These are phyloP conservation scores for Phasianus colchicus DNA, from an alignment of 2,113 vertebrate species.

Conservation along the genomic window DNA sequence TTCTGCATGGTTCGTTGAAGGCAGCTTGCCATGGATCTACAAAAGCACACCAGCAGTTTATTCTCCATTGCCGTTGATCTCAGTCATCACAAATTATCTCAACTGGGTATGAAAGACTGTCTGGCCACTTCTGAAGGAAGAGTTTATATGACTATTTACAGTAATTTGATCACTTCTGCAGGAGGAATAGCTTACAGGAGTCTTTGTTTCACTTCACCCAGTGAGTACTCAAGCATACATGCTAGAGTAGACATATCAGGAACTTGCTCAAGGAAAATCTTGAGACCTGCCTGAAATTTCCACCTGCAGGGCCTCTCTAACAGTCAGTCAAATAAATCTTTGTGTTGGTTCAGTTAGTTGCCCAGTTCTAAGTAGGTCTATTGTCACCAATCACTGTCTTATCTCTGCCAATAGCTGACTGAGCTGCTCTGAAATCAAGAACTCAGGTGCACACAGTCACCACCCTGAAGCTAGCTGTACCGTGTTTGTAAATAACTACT, in stretches of 20 bases:
- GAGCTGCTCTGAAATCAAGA: accelerated
- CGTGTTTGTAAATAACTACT: not conserved
- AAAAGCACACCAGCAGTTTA: not conserved
- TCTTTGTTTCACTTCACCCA: not conserved
- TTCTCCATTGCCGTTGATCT: not conserved
- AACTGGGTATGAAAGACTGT: not conserved
- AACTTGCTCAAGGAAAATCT: not conserved
- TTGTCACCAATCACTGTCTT: not conserved
- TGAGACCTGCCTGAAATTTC: not conserved
- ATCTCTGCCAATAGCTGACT: not conserved
- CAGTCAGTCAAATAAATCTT: not conserved
- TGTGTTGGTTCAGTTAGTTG: not conserved
- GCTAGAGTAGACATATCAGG: not conserved
- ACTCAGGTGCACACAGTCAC: not conserved
- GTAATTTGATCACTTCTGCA: not conserved
- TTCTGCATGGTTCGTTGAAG: not conserved
- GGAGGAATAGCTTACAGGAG: not conserved
- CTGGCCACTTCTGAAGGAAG: not conserved
- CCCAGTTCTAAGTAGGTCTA: not conserved
- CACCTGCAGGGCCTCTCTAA: not conserved
- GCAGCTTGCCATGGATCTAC: not conserved
- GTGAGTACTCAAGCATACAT: not conserved
- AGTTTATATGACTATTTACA: not conserved
- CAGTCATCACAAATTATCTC: not conserved
- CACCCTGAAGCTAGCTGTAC: not conserved